Percentiles rank a stretch among this genome's conserved stretches.
phyloP scores from a whole-genome alignment of 2,113 vertebrate genomes.

The Hemiprocne comata region DNA sequence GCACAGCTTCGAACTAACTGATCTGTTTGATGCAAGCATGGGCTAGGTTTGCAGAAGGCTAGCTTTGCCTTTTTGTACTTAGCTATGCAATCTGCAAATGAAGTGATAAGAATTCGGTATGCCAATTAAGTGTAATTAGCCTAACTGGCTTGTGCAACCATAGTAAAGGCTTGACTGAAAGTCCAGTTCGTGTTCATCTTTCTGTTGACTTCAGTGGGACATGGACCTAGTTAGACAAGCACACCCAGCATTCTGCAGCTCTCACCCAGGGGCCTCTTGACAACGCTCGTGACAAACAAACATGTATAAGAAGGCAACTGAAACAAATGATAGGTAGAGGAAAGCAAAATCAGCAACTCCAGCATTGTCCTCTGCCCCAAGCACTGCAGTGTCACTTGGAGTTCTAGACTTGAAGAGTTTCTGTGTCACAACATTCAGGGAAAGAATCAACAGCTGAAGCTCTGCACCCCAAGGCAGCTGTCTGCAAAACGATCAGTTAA shows the following conservation, averaged over 20 bases:
- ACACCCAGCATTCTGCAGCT: neutral
- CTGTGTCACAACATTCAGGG: neutral
- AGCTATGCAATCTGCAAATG: neutral
- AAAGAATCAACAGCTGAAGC: neutral
- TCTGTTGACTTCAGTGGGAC: neutral
- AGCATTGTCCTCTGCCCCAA: neutral
- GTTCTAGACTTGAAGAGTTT: neutral
- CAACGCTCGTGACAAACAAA: neutral
- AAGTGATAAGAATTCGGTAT: neutral
- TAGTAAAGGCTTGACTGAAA: neutral
- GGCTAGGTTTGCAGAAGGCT: neutral
- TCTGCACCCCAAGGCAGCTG: neutral
- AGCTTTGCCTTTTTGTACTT: neutral
- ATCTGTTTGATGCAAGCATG: neutral
- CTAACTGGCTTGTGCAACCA: neutral
- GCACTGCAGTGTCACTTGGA: neutral
- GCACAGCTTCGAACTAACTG: neutral
- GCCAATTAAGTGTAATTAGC: neutral
- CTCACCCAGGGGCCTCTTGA: neutral
- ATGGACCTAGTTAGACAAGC: neutral
- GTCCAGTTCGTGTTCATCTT: neutral
- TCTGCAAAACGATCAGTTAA: constrained; percentile 46
- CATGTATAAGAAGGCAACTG: accelerated
- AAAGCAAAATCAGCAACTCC: neutral
- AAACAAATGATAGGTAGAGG: neutral